These are phyloP conservation scores for Rhopilema esculentum DNA, from an alignment of 30 jellyfish, hydroid and myxozoan species.

Conservation along the genomic window DNA sequence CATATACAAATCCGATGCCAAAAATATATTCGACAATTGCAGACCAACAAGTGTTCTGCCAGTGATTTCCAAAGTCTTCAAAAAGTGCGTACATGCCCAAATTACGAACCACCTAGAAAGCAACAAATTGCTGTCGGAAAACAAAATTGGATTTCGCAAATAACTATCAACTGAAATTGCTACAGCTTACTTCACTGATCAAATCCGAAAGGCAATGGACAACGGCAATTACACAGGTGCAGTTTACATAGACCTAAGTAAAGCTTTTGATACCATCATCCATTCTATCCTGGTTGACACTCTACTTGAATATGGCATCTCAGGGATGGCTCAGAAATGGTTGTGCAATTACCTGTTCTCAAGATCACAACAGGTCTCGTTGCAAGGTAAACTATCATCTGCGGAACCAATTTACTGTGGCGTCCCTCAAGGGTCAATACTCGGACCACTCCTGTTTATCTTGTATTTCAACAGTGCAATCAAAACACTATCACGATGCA, in stretches of 20 bases:
- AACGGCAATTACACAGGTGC: conserved; percentile 60
- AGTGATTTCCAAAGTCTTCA: conserved; percentile 38
- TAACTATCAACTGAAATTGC: too few relatives aligned
- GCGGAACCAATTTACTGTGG: too few relatives aligned
- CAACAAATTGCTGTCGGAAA: too few relatives aligned
- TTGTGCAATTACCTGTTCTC: conserved; percentile 46
- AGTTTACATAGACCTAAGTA: conserved; percentile 51
- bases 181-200: conserved; percentile 63
- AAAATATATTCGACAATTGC: conserved; percentile 37
- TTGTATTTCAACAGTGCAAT: too few relatives aligned
- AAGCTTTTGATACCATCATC: conserved; percentile 69
- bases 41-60: conserved; percentile 72
- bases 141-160: too few relatives aligned
- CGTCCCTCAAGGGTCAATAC: too few relatives aligned
- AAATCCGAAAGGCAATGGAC: conserved; percentile 62
- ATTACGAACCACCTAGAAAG: too few relatives aligned
- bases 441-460: too few relatives aligned
- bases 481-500: too few relatives aligned
- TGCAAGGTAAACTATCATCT: too few relatives aligned
- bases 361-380: too few relatives aligned
- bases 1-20: conserved; percentile 41
- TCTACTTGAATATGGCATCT: conserved; percentile 55
- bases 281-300: too few relatives aligned
- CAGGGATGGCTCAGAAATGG: conserved; percentile 31
- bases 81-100: conserved; percentile 21